These are phyloP conservation scores for Eueides isabella DNA, from an alignment of 1,140 invertebrate genomes.

Conservation along the genomic window DNA sequence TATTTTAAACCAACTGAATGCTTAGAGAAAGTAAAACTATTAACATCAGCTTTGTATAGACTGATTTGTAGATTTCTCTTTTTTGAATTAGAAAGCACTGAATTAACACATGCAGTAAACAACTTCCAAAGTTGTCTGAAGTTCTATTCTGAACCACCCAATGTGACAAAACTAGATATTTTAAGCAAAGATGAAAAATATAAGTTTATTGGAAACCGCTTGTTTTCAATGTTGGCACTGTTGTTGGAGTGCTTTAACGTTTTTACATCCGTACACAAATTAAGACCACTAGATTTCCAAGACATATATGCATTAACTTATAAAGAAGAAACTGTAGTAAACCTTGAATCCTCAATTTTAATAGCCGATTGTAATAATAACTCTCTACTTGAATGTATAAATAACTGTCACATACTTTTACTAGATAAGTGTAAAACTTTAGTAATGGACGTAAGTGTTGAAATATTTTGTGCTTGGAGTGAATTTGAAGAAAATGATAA, in stretches of 20 bases:
- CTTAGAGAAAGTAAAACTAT: constrained; percentile 50
- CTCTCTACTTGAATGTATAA: constrained; percentile 49
- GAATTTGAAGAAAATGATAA: constrained; percentile 67
- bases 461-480: constrained; percentile 76
- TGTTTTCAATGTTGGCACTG: constrained; percentile 51
- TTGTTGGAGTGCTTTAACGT: constrained; percentile 52
- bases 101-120: constrained; percentile 47
- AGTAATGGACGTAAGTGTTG: constrained; percentile 69
- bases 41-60: constrained; percentile 56
- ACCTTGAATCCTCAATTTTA: constrained; percentile 29
- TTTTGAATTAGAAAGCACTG: constrained; percentile 50
- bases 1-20: constrained; percentile 61
- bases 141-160: constrained; percentile 64
- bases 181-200: constrained; percentile 62
- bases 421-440: constrained; percentile 59
- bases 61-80: constrained; percentile 59
- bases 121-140: constrained; percentile 61
- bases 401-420: constrained; percentile 55
- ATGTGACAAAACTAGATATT: constrained; percentile 51
- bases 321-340: constrained; percentile 43
- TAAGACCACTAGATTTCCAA: constrained; percentile 41
- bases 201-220: constrained; percentile 57
- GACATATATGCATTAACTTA: constrained; percentile 61
- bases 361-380: constrained; percentile 48
- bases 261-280: constrained; percentile 47